Evolutionary conservation across 2,888 invertebrate species (phyloP), one percentile per base, ranked within the genome.

Genomic region (Lochmaea capreae): DNA sequence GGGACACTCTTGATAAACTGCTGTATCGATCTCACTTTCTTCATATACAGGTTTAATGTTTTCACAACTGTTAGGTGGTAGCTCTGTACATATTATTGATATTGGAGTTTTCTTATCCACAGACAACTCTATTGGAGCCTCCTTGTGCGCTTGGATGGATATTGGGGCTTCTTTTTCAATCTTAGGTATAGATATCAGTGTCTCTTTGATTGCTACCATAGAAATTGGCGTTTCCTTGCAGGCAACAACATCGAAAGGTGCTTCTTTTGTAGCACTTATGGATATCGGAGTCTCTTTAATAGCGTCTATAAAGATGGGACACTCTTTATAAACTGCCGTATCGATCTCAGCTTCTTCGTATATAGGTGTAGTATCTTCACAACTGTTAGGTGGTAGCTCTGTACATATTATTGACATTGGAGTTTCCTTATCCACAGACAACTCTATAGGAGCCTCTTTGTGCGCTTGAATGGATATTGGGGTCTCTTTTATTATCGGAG

Each of bases 171-270:
- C 26, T 4, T 33, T 33, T 33, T 33, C 4, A 33, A 33, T 33
- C 2, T 4, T 33, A 33, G 26, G 26, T 33, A 33, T 4, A 33
- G 26, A 33, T 33, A 33, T 33, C 26, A 4, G 46, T 18, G 22
- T 12, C 22, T 59, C 33, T 26, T 33, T 12, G 1, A 3, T 4
- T 59, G 16, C n/a, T 26, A 9, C 4, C 9, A 66, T 26, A 0
- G 18, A 46, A 16, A 66, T 26, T 5, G 65, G 52, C 1, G 65
- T 2, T 67, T 67, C 54, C 1, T 67, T 67, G 4, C 26, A n/a
- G 3, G 49, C 18, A 22, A 0, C 6, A 54, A 59, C 22, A 1
- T 8, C 22, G 39, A 67, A n/a, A 9, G 67, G 26, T 33, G 26
- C 26, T 33, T 33, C 26, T 33, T 33, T 33, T 33, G 26, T 33